A percentile compares a stretch with the other conserved stretches of the same genome.
Conservation (phyloP, 2,113 vertebrate genomes). For the Neotragus moschatus region DNA sequence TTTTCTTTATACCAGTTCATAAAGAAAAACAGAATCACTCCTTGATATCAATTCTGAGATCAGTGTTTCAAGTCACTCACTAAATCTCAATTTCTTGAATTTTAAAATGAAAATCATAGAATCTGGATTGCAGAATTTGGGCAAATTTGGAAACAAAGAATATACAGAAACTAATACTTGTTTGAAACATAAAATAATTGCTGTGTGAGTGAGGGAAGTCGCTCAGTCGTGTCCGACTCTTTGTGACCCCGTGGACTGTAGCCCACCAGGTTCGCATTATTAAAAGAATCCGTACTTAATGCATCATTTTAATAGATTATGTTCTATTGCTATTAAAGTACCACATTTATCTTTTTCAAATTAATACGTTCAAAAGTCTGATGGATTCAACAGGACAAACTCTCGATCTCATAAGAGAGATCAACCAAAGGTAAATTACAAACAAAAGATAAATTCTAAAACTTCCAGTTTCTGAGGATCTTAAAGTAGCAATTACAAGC, state of each 20-base stretch:
- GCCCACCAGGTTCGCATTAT: too few species aligned
- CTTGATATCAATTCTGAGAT: background rate
- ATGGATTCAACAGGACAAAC: background rate
- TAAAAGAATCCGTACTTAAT: background rate
- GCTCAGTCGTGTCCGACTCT: too few species aligned
- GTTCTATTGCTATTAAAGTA: background rate
- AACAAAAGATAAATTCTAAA: slow-evolving; percentile 27
- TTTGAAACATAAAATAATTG: slow-evolving; percentile 1
- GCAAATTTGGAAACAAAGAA: background rate
- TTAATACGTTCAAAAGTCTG: background rate
- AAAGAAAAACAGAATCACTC: background rate
- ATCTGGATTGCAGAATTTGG: background rate
- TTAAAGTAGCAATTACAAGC: background rate
- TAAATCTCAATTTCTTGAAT: background rate
- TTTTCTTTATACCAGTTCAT: background rate
- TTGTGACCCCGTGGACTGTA: too few species aligned
- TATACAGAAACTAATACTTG: background rate
- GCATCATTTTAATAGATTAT: background rate
- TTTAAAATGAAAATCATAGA: background rate
- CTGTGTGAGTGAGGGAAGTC: too few species aligned
- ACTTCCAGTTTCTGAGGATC: background rate
- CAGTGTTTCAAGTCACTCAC: background rate
- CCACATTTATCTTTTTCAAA: background rate
- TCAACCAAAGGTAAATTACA: background rate
- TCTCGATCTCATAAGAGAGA: background rate